Percentiles rank a stretch among this genome's conserved stretches.
These are phyloP conservation scores for Clarias batrachus DNA, from an alignment of 2,113 vertebrate genomes.

Conservation along the genomic window DNA sequence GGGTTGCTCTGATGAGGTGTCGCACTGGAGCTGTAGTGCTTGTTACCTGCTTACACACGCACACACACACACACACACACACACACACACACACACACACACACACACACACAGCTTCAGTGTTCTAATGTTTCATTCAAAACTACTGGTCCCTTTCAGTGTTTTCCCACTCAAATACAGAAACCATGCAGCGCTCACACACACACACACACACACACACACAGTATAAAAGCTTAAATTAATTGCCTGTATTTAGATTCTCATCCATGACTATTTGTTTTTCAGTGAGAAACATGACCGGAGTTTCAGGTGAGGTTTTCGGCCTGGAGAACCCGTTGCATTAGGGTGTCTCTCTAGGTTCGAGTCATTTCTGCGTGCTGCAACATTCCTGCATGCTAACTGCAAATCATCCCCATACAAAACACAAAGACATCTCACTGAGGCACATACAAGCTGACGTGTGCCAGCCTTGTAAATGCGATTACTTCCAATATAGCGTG, in stretches of 20 bases:
- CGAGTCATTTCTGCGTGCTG: constrained; percentile 31
- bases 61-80: background rate
- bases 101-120: background rate
- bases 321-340: background rate
- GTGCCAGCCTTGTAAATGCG: constrained; percentile 53
- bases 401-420: constrained; percentile 29
- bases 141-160: background rate
- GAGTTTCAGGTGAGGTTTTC: background rate
- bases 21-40: background rate
- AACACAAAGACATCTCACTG: constrained; percentile 33
- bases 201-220: constrained; percentile 2
- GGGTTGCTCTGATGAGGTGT: background rate
- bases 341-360: constrained; percentile 34
- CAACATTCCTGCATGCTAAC: constrained; percentile 41
- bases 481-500: constrained; percentile 47
- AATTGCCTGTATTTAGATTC: background rate
- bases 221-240: background rate
- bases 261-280: background rate
- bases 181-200: constrained; percentile 14
- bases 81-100: constrained; percentile 1
- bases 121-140: constrained; percentile 24
- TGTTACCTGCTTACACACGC: background rate
- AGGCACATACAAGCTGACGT: constrained; percentile 18
- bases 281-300: background rate
- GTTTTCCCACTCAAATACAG: constrained; percentile 12